A percentile compares a stretch with the other conserved stretches of the same genome.
phyloP scores from a whole-genome alignment of 2,888 invertebrate species.

The Liodrosophila aerea region DNA sequence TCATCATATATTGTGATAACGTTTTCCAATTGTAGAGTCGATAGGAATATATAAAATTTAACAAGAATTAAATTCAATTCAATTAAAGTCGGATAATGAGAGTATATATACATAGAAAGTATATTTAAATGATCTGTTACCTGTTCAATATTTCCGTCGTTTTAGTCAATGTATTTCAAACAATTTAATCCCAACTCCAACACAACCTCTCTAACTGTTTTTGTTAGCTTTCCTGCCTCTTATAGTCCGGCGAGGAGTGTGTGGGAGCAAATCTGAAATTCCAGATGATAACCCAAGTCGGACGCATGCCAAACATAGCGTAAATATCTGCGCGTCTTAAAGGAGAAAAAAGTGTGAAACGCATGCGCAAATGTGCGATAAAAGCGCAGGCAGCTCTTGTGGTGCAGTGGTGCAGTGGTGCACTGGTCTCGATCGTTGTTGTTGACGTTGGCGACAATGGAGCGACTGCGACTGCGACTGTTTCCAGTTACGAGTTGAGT shows the following conservation, averaged over 20 bases:
- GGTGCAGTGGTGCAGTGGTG: slow-evolving; percentile 11
- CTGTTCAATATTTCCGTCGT: no score
- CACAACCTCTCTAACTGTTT: no score
- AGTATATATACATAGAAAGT: no score
- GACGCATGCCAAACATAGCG: slow-evolving; percentile 67
- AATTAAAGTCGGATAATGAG: no score
- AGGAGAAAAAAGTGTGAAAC: slow-evolving; percentile 67
- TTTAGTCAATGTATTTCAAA: no score
- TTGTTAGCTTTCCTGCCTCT: neutral
- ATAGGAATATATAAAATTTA: no score
- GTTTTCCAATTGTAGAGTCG: no score
- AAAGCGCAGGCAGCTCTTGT: slow-evolving; percentile 43
- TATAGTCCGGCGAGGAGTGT: neutral
- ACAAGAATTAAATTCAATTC: no score
- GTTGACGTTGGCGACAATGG: slow-evolving; percentile 17
- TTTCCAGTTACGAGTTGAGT: slow-evolving; percentile 39
- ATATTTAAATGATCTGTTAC: no score
- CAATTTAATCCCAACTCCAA: no score
- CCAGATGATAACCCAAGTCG: slow-evolving; percentile 45
- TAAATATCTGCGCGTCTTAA: slow-evolving; percentile 50
- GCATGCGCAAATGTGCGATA: slow-evolving; percentile 51
- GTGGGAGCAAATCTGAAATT: slow-evolving; percentile 35
- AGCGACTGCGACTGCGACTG: slow-evolving; percentile 29
- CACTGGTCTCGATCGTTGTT: slow-evolving; percentile 11
- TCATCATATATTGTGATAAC: no score